Conservation (phyloP, 2,888 invertebrate genomes). For the Lasioglossum malachurum region DNA sequence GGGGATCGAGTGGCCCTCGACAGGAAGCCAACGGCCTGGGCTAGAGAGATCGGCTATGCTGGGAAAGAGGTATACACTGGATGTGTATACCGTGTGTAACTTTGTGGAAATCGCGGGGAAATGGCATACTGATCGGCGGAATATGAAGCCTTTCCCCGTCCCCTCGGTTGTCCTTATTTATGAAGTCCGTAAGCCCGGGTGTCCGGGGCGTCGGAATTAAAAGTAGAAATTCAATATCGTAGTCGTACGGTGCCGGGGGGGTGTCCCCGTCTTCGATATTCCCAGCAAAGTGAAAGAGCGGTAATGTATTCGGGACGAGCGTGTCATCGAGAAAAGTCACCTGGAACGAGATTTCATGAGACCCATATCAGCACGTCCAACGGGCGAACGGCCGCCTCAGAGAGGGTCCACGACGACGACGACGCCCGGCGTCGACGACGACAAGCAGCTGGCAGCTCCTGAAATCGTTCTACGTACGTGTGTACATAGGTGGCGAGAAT, state of each 20-base stretch:
- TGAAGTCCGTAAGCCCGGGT: constrained; percentile 49
- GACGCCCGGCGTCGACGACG: neutral
- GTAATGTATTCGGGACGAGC: constrained; percentile 58
- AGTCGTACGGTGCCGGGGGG: constrained; percentile 20
- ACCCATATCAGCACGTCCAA: constrained; percentile 47
- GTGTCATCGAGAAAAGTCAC: constrained; percentile 63
- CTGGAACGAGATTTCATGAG: constrained; percentile 62
- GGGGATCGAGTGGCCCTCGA: constrained; percentile 1
- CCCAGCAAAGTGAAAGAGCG: constrained; percentile 53
- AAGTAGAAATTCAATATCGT: constrained; percentile 62
- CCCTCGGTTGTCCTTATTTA: constrained; percentile 51
- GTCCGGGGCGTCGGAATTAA: constrained; percentile 43
- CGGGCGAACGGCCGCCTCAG: constrained; percentile 11
- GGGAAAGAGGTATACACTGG: neutral
- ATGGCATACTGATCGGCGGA: constrained; percentile 32
- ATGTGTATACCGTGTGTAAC: neutral
- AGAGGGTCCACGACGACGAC: constrained; percentile 32
- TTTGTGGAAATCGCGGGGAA: constrained; percentile 27
- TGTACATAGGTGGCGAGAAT: constrained; percentile 68
- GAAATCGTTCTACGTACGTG: constrained; percentile 65
- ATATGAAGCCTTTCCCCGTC: constrained; percentile 27
- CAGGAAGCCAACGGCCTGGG: neutral
- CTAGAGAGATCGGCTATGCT: neutral
- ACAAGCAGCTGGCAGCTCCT: constrained; percentile 54
- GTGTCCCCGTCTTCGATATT: constrained; percentile 53